These are phyloP conservation scores for Caenorhabditis drosophilae DNA, from an alignment of 2,888 invertebrate genomes.

Conservation along the genomic window DNA sequence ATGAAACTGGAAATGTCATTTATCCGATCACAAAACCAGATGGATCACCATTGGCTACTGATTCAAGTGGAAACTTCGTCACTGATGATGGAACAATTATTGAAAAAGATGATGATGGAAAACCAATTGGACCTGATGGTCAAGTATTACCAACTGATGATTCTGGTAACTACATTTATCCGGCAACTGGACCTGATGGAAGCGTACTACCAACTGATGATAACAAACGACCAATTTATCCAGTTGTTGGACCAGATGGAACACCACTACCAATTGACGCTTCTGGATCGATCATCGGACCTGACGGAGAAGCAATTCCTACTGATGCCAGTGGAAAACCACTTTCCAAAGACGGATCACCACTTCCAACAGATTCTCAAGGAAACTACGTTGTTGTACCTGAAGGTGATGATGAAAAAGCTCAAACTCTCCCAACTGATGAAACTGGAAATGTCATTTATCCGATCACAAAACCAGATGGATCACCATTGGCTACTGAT, in stretches of 20 bases:
- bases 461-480: conserved; percentile 15
- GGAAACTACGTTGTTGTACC: conserved; percentile 6
- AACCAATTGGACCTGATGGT: conserved; percentile 8
- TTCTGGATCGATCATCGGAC: conserved; percentile 1
- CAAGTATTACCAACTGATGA: not conserved
- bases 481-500: conserved; percentile 16
- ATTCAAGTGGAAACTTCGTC: conserved; percentile 18
- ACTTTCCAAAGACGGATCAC: conserved; percentile 1
- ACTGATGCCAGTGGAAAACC: conserved; percentile 7
- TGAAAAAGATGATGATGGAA: conserved; percentile 6
- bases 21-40: conserved; percentile 27
- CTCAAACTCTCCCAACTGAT: conserved; percentile 14
- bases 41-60: conserved; percentile 23
- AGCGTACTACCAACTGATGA: conserved; percentile 14
- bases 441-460: conserved; percentile 28
- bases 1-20: conserved; percentile 20
- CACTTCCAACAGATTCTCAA: conserved; percentile 6
- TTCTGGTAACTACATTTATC: conserved; percentile 5
- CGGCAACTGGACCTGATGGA: conserved; percentile 30
- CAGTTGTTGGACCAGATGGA: conserved; percentile 26
- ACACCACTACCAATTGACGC: conserved; percentile 22
- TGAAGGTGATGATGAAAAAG: not conserved
- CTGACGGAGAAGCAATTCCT: conserved; percentile 1
- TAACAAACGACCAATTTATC: conserved; percentile 18
- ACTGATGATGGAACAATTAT: conserved; percentile 6